Evolutionary conservation across 2,797 vertebrate genomes (phyloP), one percentile per base, ranked within the genome.

Genomic region (Salmo trutta): DNA sequence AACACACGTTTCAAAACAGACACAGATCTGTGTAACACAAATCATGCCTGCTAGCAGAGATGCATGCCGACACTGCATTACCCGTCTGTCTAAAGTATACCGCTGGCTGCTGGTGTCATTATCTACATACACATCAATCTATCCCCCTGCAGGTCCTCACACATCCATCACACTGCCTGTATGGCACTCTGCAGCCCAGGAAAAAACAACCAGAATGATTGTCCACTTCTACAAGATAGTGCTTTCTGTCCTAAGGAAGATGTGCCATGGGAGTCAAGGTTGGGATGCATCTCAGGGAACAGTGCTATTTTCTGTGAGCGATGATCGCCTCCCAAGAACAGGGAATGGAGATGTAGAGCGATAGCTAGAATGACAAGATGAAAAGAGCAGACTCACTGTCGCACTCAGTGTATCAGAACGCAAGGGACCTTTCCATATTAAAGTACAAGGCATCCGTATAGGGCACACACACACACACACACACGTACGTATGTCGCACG

Each of bases 301-400:
- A 19, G n/a, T 19, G 19, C 19, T n/a, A 47, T 47, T 47, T 47
- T 47, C 41, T 47, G 41, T 14, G 41, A 47, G 41, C 3, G 41
- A 47, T 14, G 3, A 47, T 47, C 41, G 0, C 10, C 41, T 47
- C 41, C 41, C 41, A 68, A 31, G 4, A 47, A 78, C 70, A 36
- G 36, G 31, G 27, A 31, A 31, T 19, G 52, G 47, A 67, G 33
- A 68, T 68, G 71, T 59, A 31, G 14, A 47, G 41, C 68, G 29
- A 66, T 56, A 19, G 41, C 70, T 27, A n/a, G 41, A 62, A 65
- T 19, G 70, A 64, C 76, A 29, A 77, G 67, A 70, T 41, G 70
- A 62, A 79, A 59, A 76, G 31, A 62, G 59, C 31, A 47, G 14
- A 5, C 68, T 7, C 56, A 21, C 41, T 12, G 31, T 51, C 8